These are phyloP conservation scores for Gallinago jamesoni DNA, from an alignment of 2,113 vertebrate species.

Conservation along the genomic window DNA sequence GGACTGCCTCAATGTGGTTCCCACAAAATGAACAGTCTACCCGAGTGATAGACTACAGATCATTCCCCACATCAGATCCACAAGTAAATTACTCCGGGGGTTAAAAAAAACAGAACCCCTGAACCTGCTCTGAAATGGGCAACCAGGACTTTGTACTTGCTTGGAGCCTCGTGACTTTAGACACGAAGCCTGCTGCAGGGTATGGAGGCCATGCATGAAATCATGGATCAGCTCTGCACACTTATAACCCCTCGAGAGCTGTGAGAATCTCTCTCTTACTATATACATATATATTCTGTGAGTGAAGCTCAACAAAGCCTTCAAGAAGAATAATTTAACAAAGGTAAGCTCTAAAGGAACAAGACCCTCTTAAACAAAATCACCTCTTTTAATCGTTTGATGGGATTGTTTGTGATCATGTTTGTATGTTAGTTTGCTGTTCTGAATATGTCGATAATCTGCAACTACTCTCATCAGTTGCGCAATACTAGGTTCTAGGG, in stretches of 20 bases:
- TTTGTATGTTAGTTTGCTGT: background rate
- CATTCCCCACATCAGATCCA: background rate
- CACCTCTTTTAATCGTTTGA: background rate
- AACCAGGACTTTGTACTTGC: background rate
- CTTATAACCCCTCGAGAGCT: background rate
- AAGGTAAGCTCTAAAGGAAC: background rate
- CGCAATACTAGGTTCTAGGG: background rate
- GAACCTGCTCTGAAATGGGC: background rate
- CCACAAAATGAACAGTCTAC: conserved; percentile 17
- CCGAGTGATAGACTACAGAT: conserved; percentile 1
- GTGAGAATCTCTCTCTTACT: background rate
- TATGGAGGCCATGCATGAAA: rapidly evolving
- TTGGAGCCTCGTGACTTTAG: background rate
- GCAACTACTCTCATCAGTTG: background rate
- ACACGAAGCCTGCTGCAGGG: background rate
- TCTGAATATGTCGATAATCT: background rate
- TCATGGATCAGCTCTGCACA: background rate
- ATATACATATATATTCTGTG: background rate
- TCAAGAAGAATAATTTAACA: background rate
- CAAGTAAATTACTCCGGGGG: background rate
- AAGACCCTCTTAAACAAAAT: background rate
- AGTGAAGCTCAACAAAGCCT: background rate
- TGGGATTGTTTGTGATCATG: background rate
- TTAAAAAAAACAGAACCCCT: background rate
- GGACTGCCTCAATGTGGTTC: background rate